phyloP scores from a whole-genome alignment of 2,888 invertebrate genomes.

The Protophormia terraenovae region DNA sequence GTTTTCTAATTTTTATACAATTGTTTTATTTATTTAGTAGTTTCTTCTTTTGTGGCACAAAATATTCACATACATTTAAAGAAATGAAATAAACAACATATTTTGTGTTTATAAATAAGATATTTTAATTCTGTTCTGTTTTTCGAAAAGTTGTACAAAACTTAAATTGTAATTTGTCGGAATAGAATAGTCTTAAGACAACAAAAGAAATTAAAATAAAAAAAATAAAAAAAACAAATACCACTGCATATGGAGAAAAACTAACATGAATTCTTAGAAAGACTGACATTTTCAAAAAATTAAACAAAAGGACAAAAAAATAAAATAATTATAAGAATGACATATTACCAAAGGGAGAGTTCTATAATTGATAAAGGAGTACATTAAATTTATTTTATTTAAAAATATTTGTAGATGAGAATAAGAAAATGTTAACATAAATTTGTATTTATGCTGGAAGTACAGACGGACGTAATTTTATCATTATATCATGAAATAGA shows the following conservation, averaged over 20 bases:
- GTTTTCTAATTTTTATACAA: background rate
- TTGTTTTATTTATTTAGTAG: constrained; percentile 1
- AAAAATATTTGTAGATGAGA: too few relatives aligned
- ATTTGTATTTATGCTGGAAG: too few relatives aligned
- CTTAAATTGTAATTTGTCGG: constrained; percentile 74
- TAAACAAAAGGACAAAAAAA: background rate
- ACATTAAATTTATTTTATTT: background rate
- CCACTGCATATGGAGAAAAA: background rate
- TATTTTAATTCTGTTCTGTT: constrained; percentile 76
- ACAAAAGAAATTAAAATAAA: background rate
- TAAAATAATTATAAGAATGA: background rate
- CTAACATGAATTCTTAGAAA: background rate
- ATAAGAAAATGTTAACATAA: too few relatives aligned
- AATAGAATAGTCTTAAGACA: constrained; percentile 1
- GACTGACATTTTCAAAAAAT: background rate
- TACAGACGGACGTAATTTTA: too few relatives aligned
- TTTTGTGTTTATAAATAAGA: constrained; percentile 70
- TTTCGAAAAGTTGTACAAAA: constrained; percentile 69
- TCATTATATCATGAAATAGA: too few relatives aligned
- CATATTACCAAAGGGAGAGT: background rate
- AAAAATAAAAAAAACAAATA: background rate
- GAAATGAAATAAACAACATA: constrained; percentile 11
- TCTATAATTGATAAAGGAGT: background rate
- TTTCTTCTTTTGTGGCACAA: background rate
- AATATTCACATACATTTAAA: background rate